Base-by-base conservation (phyloP, 2,888 invertebrate species). In the Drosophila eohydei region DNA sequence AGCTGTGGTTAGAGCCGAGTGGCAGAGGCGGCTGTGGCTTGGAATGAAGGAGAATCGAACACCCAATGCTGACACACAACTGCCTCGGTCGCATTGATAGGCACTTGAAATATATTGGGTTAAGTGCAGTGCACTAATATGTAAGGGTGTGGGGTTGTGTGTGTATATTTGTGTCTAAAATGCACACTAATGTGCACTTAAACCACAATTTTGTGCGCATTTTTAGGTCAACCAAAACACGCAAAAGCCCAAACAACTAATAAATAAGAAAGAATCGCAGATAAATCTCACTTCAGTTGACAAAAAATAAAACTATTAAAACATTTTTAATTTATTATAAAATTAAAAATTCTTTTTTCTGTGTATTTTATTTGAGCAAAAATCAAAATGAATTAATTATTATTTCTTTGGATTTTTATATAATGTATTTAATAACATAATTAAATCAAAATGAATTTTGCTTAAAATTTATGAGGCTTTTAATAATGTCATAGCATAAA, bases 31-130 rank as follows among this genome's bases (percentile, higher is more conserved):
- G 38, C 21, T 41, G 21, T 30, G 28, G 21, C 21, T 6, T 63
- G 50, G 50, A 14, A 21, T 21, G 38, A 11, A 38, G 16, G 9
- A 9, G 26, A 5, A 50, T 55, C 3, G 14, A n/a, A 9, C 32
- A 14, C 32, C 43, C 3, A 72, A 60, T 74, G 78, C 81, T 80
- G 77, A 69, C 81, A 71, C 66, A 64, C 64, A 67, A 58, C 63
- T 66, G 74, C 30, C 56, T 48, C 78, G 74, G 52, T 26, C 52
- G 32, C 52, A 52, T 78, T 67, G 75, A 72, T 59, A 74, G 70
- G 58, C 71, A 72, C 67, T 80, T 72, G 67, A 72, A 34, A 34
- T 44, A 40, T 84, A 57, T 81, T 88, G 83, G 83, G 85, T 88
- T 88, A 88, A 83, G 83, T 82, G 82, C 14, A 41, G 56, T 67